Evolutionary conservation across 2,888 invertebrate genomes (phyloP).

Genomic region (Proisotoma minuta): DNA sequence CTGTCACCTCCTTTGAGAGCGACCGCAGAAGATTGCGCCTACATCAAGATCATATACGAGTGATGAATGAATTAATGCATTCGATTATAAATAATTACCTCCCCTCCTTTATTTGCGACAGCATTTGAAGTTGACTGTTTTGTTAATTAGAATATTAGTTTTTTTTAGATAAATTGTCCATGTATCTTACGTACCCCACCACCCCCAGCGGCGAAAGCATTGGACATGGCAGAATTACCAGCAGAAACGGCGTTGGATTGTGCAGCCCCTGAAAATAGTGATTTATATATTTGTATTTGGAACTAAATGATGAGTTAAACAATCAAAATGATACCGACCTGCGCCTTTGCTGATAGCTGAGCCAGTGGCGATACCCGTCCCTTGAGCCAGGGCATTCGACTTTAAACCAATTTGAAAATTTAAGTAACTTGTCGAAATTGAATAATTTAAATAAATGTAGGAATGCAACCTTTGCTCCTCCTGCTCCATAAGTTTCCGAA

Average conservation of each 20-base stretch:
- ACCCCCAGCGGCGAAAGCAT: constrained; percentile 6
- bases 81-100: too few relatives aligned
- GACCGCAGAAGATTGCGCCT: not conserved
- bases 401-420: too few relatives aligned
- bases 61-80: too few relatives aligned
- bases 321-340: too few relatives aligned
- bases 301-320: too few relatives aligned
- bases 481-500: constrained; percentile 11
- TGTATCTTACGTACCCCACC: constrained; percentile 4
- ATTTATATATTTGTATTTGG: too few relatives aligned
- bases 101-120: constrained; percentile 8
- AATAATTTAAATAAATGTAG: too few relatives aligned
- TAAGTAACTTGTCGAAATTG: too few relatives aligned
- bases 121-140: too few relatives aligned
- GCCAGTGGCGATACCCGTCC: constrained; percentile 6
- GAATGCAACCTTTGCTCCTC: too few relatives aligned
- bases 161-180: not conserved
- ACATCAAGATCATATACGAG: too few relatives aligned
- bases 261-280: constrained; percentile 1
- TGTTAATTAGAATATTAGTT: not conserved
- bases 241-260: constrained; percentile 16
- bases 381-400: constrained; percentile 3
- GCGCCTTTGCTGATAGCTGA: constrained; percentile 9
- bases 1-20: constrained; percentile 8
- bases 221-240: not conserved